A percentile compares a stretch with the other conserved stretches of the same genome.
Evolutionary conservation across 1,140 invertebrate genomes (phyloP).

Genomic region (Ooceraea biroi): DNA sequence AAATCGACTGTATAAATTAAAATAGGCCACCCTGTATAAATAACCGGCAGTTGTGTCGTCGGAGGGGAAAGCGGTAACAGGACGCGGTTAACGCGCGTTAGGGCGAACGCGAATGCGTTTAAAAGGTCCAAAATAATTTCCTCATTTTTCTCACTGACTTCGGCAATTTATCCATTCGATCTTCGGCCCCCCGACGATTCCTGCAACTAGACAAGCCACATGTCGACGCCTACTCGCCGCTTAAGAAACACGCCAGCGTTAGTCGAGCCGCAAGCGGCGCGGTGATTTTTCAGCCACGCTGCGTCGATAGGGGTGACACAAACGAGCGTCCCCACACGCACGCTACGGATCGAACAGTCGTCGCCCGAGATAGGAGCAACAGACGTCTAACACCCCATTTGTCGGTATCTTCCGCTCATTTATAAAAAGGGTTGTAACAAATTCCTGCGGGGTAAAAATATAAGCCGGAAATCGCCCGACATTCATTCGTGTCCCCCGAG

Average conservation of each 20-base stretch:
- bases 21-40: too few relatives aligned
- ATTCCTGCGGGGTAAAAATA: constrained; percentile 68
- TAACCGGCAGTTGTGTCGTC: neutral
- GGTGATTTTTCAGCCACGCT: constrained; percentile 74
- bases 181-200: constrained; percentile 17
- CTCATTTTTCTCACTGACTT: constrained; percentile 71
- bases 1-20: too few relatives aligned
- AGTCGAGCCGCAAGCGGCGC: constrained; percentile 32
- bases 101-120: constrained; percentile 34
- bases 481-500: constrained; percentile 45
- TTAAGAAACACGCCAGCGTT: constrained; percentile 63
- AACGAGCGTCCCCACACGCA: constrained; percentile 55
- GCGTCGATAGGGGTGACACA: constrained; percentile 74
- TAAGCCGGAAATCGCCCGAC: constrained; percentile 67
- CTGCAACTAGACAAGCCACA: constrained; percentile 41
- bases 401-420: constrained; percentile 65
- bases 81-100: constrained; percentile 23
- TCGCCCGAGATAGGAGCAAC: constrained; percentile 57
- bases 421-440: constrained; percentile 73
- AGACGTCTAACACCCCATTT: constrained; percentile 74
- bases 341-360: constrained; percentile 40
- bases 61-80: constrained; percentile 10
- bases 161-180: constrained; percentile 72
- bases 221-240: constrained; percentile 64
- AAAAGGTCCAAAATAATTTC: constrained; percentile 68